phyloP scores from a whole-genome alignment of 1,140 invertebrate species.

The Tigriopus japonicus region DNA sequence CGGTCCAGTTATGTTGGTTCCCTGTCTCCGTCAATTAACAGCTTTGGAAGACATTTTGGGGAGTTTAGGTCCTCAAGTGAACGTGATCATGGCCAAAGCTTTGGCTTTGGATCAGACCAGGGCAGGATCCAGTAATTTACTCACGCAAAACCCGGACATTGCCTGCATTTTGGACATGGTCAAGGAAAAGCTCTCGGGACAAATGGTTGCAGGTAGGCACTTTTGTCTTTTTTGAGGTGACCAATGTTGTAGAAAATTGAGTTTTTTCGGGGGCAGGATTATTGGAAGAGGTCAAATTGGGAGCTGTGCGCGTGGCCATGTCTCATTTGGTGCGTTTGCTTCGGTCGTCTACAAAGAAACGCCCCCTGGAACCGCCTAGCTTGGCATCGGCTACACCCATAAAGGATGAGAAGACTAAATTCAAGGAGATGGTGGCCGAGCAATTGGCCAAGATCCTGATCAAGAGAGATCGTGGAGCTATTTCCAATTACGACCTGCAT shows the following conservation, averaged over 20 bases:
- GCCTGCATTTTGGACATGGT: conserved; percentile 55
- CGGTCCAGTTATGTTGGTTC: neutral
- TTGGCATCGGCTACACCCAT: neutral
- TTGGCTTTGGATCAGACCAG: conserved; percentile 51
- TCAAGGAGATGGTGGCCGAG: neutral
- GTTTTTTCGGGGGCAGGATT: too few species aligned
- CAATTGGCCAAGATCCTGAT: neutral
- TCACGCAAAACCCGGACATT: conserved; percentile 45
- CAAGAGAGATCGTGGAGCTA: neutral
- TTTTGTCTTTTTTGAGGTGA: conserved; percentile 38
- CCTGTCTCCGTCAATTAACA: conserved; percentile 36
- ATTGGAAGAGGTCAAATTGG: too few species aligned
- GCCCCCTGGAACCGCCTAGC: neutral
- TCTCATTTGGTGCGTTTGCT: neutral
- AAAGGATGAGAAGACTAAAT: neutral
- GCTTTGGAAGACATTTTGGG: conserved; percentile 58
- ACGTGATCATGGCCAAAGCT: conserved; percentile 47
- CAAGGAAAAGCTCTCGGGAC: conserved; percentile 63
- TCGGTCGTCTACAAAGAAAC: neutral
- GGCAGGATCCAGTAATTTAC: conserved; percentile 44
- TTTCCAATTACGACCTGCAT: neutral
- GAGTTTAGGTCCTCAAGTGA: conserved; percentile 51
- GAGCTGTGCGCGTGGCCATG: neutral
- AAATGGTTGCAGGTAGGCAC: conserved; percentile 52
- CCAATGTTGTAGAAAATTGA: too few species aligned